These are phyloP conservation scores for Falco concolor DNA, from an alignment of 2,797 vertebrate species.

Conservation along the genomic window DNA sequence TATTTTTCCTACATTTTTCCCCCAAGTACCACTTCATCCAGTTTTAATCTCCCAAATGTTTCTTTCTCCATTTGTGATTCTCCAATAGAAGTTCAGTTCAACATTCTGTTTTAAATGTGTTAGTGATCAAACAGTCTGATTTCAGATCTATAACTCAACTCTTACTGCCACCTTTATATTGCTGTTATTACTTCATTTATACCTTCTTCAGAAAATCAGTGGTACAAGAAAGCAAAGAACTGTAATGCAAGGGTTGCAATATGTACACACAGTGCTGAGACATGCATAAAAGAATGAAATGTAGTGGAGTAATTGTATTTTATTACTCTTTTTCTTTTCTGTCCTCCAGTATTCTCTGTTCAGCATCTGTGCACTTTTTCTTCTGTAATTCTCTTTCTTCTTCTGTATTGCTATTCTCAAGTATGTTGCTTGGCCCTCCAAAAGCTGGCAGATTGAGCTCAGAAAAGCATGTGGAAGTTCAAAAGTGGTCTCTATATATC, in stretches of 20 bases:
- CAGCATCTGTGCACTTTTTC: not conserved
- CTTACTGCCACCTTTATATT: not conserved
- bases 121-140: not conserved
- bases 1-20: slow-evolving; percentile 22
- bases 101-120: not conserved
- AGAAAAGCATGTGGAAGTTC: not conserved
- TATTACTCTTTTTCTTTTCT: not conserved
- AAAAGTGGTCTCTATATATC: not conserved
- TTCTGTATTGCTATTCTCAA: not conserved
- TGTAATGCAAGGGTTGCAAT: not conserved
- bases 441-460: not conserved
- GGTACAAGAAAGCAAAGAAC: not conserved
- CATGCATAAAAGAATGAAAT: not conserved
- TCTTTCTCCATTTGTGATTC: not conserved
- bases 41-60: not conserved
- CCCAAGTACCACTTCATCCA: not conserved
- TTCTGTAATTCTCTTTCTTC: not conserved
- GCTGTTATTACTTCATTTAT: not conserved
- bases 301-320: not conserved
- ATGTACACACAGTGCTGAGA: not conserved
- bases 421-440: not conserved
- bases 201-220: not conserved
- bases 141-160: not conserved
- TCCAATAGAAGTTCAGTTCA: not conserved
- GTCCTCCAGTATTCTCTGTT: not conserved